Evolutionary conservation across 2,888 invertebrate genomes (phyloP).

Genomic region (Epiperipatus broadwayi): DNA sequence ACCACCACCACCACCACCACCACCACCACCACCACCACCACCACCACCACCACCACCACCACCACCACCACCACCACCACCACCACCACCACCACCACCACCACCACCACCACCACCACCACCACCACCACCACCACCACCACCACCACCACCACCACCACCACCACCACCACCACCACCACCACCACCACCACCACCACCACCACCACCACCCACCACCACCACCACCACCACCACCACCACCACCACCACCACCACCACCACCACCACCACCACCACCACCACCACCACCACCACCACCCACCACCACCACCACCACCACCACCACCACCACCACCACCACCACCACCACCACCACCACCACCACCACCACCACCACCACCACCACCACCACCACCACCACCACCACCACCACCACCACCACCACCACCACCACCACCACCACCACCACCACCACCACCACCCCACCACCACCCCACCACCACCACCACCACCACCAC

Average conservation of each 20-base stretch:
- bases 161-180: slow-evolving; percentile 20
- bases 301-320: slow-evolving; percentile 15
- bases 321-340: slow-evolving; percentile 20
- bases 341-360: slow-evolving; percentile 20
- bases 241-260: slow-evolving; percentile 16
- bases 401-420: too few species aligned
- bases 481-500: too few species aligned
- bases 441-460: too few species aligned
- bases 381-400: too few species aligned
- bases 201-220: too few species aligned
- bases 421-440: too few species aligned
- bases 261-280: slow-evolving; percentile 15
- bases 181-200: slow-evolving; percentile 16
- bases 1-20: slow-evolving; percentile 10
- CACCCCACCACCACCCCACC: too few species aligned
- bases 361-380: too few species aligned
- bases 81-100: slow-evolving; percentile 16
- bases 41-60: not conserved
- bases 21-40: slow-evolving; percentile 11
- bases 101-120: slow-evolving; percentile 14
- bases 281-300: slow-evolving; percentile 8
- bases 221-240: too few species aligned
- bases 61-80: slow-evolving; percentile 10
- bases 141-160: slow-evolving; percentile 19
- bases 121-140: slow-evolving; percentile 13